phyloP scores from a whole-genome alignment of 2,113 vertebrate genomes.

The Pangasianodon hypophthalmus region DNA sequence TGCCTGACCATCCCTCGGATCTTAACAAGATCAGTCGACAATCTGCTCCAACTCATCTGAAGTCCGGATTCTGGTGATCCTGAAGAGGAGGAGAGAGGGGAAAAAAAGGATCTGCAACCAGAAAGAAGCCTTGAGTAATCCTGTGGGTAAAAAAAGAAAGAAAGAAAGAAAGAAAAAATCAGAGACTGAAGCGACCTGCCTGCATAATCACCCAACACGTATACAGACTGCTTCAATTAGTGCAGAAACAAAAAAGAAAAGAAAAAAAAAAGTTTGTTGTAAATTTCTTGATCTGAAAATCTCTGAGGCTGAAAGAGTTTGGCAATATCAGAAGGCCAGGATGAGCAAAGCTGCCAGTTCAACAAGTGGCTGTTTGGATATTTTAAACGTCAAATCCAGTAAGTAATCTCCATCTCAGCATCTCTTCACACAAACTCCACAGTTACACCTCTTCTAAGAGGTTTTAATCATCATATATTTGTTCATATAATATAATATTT shows the following conservation, averaged over 20 bases:
- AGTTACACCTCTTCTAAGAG: not conserved
- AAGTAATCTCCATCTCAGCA: conserved; percentile 67
- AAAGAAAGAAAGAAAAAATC: not conserved
- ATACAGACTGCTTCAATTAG: not conserved
- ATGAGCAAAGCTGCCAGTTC: conserved; percentile 97
- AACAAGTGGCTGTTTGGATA: conserved; percentile 96
- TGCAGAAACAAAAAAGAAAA: not conserved
- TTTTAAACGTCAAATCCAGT: conserved; percentile 82
- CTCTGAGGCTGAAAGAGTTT: conserved; percentile 2
- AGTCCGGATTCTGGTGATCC: conserved; percentile 27
- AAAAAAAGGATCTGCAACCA: not conserved
- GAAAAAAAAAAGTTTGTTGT: not conserved
- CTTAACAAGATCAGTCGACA: not conserved
- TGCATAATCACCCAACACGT: not conserved
- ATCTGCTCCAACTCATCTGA: not conserved
- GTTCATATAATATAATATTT: not conserved
- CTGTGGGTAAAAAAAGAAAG: not conserved
- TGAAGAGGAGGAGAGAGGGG: too few species aligned
- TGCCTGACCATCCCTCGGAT: conserved; percentile 19
- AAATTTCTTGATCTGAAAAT: not conserved
- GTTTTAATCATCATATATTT: not conserved
- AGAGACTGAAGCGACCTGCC: not conserved
- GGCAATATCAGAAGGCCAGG: conserved; percentile 60
- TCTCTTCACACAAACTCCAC: not conserved
- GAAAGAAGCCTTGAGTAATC: not conserved